These are phyloP conservation scores for Plecturocebus donacophilus DNA, from an alignment of 2,113 vertebrate genomes.

Conservation along the genomic window DNA sequence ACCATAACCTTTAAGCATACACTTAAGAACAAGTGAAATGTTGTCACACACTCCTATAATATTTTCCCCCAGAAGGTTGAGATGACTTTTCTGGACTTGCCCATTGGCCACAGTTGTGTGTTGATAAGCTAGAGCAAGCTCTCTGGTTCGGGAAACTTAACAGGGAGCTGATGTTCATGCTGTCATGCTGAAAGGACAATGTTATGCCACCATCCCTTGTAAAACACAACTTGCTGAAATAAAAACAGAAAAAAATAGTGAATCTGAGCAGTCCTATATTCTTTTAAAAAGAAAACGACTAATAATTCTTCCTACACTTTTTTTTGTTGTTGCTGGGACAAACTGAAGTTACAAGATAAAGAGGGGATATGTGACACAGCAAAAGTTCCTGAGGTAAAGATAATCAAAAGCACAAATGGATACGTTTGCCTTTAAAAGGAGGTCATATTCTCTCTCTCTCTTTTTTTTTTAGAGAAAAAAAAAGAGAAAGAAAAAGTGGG, in stretches of 20 bases:
- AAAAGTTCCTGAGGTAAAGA: too few relatives aligned
- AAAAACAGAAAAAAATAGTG: slow-evolving; percentile 1
- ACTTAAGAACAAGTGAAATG: background rate
- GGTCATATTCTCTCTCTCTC: too few relatives aligned
- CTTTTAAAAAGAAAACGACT: background rate
- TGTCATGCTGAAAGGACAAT: background rate
- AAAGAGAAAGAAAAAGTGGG: too few relatives aligned
- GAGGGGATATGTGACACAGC: too few relatives aligned
- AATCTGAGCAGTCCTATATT: background rate
- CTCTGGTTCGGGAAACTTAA: background rate
- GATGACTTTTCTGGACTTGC: background rate
- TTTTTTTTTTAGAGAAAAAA: too few relatives aligned
- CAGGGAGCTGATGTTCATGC: background rate
- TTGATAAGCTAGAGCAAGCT: background rate
- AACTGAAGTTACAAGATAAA: too few relatives aligned
- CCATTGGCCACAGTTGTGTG: background rate
- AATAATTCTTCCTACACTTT: background rate
- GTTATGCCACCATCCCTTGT: background rate
- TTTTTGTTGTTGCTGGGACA: too few relatives aligned
- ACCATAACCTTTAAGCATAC: background rate
- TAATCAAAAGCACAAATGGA: too few relatives aligned
- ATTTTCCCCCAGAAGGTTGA: background rate
- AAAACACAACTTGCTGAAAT: slow-evolving; percentile 18
- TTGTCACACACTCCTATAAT: background rate
- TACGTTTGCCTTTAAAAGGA: too few relatives aligned